These are phyloP conservation scores for Panthera tigris DNA, from an alignment of 2,113 vertebrate species.

Conservation along the genomic window DNA sequence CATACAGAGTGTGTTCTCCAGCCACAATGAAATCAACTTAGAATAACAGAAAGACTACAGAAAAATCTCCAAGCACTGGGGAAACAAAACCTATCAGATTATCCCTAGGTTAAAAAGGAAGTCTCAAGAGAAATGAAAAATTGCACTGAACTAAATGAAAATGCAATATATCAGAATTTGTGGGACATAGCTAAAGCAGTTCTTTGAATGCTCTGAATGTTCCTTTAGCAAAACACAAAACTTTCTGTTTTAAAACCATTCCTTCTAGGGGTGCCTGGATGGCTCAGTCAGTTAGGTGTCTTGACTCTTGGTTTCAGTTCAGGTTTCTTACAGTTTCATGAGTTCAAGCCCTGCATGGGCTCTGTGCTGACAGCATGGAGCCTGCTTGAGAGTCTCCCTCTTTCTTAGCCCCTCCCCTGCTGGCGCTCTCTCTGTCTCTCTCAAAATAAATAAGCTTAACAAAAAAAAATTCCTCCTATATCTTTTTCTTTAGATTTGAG, in stretches of 20 bases:
- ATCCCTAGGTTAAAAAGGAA: conserved; percentile 1
- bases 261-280: background rate
- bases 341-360: no score
- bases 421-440: no score
- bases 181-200: background rate
- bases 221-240: background rate
- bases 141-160: background rate
- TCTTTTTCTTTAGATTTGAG: background rate
- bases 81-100: background rate
- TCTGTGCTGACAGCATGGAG: no score
- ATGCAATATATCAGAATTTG: background rate
- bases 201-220: background rate
- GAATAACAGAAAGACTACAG: background rate
- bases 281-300: no score
- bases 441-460: no score
- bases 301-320: no score
- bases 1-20: background rate
- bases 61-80: background rate
- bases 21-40: conserved; percentile 9
- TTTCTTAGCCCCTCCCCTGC: no score
- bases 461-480: background rate
- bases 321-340: no score
- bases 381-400: no score
- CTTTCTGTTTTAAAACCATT: background rate
- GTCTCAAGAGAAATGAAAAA: background rate